phyloP scores from a whole-genome alignment of 2,888 invertebrate species.

The Limnephilus lunatus region DNA sequence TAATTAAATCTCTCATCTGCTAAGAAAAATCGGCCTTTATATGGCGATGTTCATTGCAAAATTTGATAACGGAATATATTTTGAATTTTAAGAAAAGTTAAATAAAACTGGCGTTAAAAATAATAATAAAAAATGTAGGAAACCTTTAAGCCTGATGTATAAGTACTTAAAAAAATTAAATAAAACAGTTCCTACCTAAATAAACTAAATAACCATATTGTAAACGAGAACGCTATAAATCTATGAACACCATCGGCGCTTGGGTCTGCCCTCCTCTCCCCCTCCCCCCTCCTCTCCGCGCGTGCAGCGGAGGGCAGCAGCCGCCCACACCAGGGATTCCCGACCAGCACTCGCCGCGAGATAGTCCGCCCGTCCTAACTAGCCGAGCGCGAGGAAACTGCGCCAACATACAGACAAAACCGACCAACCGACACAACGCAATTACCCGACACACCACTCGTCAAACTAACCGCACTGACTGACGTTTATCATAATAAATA shows the following conservation, averaged over 20 bases:
- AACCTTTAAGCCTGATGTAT: background rate
- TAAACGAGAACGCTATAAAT: background rate
- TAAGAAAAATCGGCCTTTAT: no score
- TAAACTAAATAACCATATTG: background rate
- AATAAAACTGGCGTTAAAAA: no score
- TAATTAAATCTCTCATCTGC: no score
- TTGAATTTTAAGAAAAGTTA: no score
- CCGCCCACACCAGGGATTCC: constrained; percentile 36
- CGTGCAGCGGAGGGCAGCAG: constrained; percentile 2
- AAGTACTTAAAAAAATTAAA: background rate
- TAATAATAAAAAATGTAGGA: background rate
- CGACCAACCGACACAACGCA: background rate
- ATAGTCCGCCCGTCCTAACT: constrained; percentile 41
- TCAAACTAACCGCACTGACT: background rate
- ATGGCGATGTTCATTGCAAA: no score
- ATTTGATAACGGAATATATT: no score
- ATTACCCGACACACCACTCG: background rate
- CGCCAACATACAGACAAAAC: background rate
- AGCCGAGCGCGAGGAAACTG: constrained; percentile 36
- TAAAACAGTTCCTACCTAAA: background rate
- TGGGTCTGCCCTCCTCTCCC: constrained; percentile 24
- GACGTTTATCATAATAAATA: constrained; percentile 26
- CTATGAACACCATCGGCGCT: constrained; percentile 45
- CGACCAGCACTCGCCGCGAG: constrained; percentile 52
- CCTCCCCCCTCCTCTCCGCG: background rate